Base-by-base conservation (phyloP, 1,140 invertebrate genomes). In the Diabrotica undecimpunctata region DNA sequence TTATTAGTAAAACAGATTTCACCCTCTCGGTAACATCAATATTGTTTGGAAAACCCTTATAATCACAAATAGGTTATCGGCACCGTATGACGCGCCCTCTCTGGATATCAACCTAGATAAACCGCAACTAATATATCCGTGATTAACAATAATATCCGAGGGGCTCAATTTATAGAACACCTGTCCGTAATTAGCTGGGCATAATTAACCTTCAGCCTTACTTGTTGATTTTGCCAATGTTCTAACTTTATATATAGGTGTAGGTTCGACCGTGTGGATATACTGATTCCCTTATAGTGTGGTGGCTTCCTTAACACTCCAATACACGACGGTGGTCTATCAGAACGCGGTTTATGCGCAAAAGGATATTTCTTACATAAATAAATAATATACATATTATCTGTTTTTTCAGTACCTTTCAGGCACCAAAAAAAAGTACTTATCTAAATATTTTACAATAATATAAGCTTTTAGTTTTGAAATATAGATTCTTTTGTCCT, bases 151-250 rank as follows among this genome's bases (percentile, higher is more conserved):
- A 68, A 68, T 68, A 68, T 61, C 66, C 66, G 57, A 58, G 61
- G 63, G 66, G 62, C 53, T 50, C 57, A 68, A 68, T 68, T 68
- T 68, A 68, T 68, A 68, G 66, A 68, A 68, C 66, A 68, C 66
- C 66, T 68, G 66, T 68, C 62, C 64, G 59, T 64, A 68, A 68
- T 68, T 68, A 68, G 59, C 66, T 62, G 66, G 66, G 62, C 66
- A 65, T 68, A 68, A 68, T 68, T 68, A 68, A 68, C 66, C 63
- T 61, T 55, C 61, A 46, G 52, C 52, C 66, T 64, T 64, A 68
- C 66, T 68, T 68, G 66, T 68, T 68, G 66, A 68, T 68, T 68
- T 68, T 68, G 62, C 66, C 66, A 54, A 64, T 67, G 66, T 60
- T 61, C 58, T 14, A 58, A 62, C 61, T 62, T 62, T 54, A 54